These are phyloP conservation scores for Phortica okadai DNA, from an alignment of 2,888 invertebrate genomes.

Conservation along the genomic window DNA sequence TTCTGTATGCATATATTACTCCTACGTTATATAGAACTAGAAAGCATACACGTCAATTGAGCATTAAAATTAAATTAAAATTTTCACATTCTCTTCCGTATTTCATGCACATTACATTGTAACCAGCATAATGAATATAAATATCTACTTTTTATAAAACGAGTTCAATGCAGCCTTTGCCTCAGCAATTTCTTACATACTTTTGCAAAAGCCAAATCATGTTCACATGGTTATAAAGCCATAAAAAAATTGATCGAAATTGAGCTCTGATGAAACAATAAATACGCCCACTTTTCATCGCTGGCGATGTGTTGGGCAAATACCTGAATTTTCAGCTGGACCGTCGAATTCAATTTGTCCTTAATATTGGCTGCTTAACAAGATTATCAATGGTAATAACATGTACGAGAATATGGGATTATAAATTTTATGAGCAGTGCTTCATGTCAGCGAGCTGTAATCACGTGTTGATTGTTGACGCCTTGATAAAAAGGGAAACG, in stretches of 20 bases:
- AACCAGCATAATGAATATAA: too few species aligned
- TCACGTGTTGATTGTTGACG: background rate
- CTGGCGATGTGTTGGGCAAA: background rate
- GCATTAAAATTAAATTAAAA: too few species aligned
- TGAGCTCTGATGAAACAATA: background rate
- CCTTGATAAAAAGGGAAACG: too few species aligned
- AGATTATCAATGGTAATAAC: constrained; percentile 1
- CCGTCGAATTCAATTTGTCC: constrained; percentile 15
- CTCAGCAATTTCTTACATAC: background rate
- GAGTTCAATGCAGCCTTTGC: background rate
- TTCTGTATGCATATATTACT: too few species aligned
- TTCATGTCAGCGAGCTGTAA: background rate
- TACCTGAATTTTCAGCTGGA: background rate
- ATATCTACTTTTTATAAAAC: background rate
- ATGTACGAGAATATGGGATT: constrained; percentile 14
- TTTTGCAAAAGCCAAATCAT: background rate
- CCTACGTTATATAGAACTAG: too few species aligned
- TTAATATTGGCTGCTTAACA: background rate
- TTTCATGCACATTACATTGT: too few species aligned
- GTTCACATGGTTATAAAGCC: constrained; percentile 7
- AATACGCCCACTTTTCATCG: background rate
- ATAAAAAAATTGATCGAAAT: constrained; percentile 4
- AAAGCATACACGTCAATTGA: too few species aligned
- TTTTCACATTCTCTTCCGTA: too few species aligned
- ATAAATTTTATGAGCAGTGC: constrained; percentile 7